phyloP scores from a whole-genome alignment of 1,140 invertebrate genomes.

The Calycopis cecrops region DNA sequence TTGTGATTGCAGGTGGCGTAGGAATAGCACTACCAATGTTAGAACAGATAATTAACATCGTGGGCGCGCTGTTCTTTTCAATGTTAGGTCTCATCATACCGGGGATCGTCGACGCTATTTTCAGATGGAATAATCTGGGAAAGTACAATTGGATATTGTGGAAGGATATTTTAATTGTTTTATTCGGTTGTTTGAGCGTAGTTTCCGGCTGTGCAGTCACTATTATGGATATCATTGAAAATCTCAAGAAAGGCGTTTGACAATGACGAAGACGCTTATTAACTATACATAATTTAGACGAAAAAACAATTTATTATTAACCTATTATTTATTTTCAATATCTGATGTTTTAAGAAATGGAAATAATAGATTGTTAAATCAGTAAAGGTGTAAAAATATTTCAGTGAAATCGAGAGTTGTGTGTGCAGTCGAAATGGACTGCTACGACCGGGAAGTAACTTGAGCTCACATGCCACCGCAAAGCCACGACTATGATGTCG shows the following conservation, averaged over 20 bases:
- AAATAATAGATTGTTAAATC: too few species aligned
- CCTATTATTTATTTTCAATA: too few species aligned
- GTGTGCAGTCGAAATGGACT: too few species aligned
- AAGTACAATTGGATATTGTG: constrained; percentile 78
- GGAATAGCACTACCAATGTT: constrained; percentile 86
- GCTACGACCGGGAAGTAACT: too few species aligned
- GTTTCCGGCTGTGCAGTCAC: constrained; percentile 75
- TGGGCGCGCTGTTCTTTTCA: constrained; percentile 91
- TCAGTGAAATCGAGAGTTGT: too few species aligned
- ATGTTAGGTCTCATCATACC: constrained; percentile 90
- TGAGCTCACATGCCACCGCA: too few species aligned
- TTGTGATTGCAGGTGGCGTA: constrained; percentile 78
- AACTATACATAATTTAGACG: too few species aligned
- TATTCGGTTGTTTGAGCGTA: constrained; percentile 79
- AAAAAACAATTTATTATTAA: too few species aligned
- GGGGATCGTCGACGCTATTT: constrained; percentile 86
- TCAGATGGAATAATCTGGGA: constrained; percentile 79
- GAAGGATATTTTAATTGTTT: constrained; percentile 79
- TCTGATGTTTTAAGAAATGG: too few species aligned
- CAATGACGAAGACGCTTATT: too few species aligned
- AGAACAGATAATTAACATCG: constrained; percentile 90
- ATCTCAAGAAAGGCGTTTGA: constrained; percentile 20
- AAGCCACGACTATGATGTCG: too few species aligned
- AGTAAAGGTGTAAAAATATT: too few species aligned
- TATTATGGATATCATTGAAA: constrained; percentile 47